A percentile compares a stretch with the other conserved stretches of the same genome.
phyloP scores from a whole-genome alignment of 1,140 invertebrate genomes.

The Aradophagus sp. region DNA sequence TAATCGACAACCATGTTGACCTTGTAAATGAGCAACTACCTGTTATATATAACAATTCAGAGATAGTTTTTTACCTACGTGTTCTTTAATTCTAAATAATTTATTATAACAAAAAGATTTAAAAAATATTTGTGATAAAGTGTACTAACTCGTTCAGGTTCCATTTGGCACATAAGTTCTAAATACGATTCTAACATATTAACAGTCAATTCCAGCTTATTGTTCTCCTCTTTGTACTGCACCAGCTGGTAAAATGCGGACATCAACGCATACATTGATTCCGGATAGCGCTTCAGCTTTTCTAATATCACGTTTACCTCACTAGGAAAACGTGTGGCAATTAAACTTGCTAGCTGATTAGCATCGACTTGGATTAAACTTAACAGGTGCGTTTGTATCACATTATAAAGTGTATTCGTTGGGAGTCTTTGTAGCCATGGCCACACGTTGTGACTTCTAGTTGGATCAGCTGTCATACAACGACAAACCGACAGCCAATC shows the following conservation, averaged over 20 bases:
- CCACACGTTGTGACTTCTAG: constrained; percentile 67
- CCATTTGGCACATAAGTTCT: constrained; percentile 81
- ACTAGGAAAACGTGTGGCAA: constrained; percentile 59
- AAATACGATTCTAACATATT: constrained; percentile 79
- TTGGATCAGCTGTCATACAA: constrained; percentile 66
- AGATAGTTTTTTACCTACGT: neutral
- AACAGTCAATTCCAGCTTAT: constrained; percentile 73
- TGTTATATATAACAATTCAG: constrained; percentile 15
- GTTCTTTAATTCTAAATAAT: too few species aligned
- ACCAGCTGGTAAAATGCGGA: constrained; percentile 78
- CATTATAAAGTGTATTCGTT: constrained; percentile 61
- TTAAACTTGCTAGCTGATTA: constrained; percentile 60
- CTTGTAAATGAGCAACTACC: constrained; percentile 67
- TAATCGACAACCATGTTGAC: constrained; percentile 67
- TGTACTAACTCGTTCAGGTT: constrained; percentile 69
- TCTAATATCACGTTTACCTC: constrained; percentile 67
- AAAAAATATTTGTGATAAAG: constrained; percentile 1
- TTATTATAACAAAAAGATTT: neutral
- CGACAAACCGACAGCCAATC: constrained; percentile 71
- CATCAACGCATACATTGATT: constrained; percentile 78
- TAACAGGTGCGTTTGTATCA: constrained; percentile 57
- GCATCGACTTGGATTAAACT: constrained; percentile 62
- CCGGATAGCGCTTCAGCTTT: constrained; percentile 66
- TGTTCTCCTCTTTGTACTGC: constrained; percentile 70
- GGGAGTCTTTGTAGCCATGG: constrained; percentile 66